Evolutionary conservation across 1,140 invertebrate genomes (phyloP), one percentile per base, ranked within the genome.

Genomic region (Cydia strobilella): DNA sequence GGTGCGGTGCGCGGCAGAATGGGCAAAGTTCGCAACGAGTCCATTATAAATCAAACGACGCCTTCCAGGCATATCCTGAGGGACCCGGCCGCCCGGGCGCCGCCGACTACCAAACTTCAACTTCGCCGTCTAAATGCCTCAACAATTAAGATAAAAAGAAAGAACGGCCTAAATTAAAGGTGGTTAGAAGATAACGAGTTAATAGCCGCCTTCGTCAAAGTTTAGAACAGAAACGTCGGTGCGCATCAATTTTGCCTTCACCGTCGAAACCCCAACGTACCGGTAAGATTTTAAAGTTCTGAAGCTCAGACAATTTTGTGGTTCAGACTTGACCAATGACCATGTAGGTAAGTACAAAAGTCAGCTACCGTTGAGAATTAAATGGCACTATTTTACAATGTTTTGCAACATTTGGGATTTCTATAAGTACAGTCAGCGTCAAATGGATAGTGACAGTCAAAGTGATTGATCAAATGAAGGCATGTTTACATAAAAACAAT

Each of bases 61-160:
- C 91, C 91, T 93, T 79, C 85, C 80, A 89, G 91, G 87, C 90
- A 89, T 89, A 86, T 91, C 91, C 86, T 90, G 90, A 91, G 90
- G 89, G 90, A 88, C 86, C 84, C 80, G 78, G 79, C 79, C 87
- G 80, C 84, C 86, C 88, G 65, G 65, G 65, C 31, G 86, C 86
- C 85, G 81, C 80, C 77, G 84, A 80, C 84, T 84, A 84, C 83
- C 84, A 79, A 90, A 89, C 82, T 90, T 90, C 85, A 90, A 90
- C 90, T 91, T 91, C 83, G 82, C 85, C 87, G 86, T 87, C 82
- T 90, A 87, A 91, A 91, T 91, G 85, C 83, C 88, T 86, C 86
- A 90, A 90, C 90, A 93, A 93, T 93, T 93, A 93, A 91, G 91
- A 93, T 93, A 91, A 93, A 92, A 93, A 91, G 89, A 91, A 92